Base-by-base conservation (phyloP, 2,888 invertebrate species). In the Microctonus brassicae region DNA sequence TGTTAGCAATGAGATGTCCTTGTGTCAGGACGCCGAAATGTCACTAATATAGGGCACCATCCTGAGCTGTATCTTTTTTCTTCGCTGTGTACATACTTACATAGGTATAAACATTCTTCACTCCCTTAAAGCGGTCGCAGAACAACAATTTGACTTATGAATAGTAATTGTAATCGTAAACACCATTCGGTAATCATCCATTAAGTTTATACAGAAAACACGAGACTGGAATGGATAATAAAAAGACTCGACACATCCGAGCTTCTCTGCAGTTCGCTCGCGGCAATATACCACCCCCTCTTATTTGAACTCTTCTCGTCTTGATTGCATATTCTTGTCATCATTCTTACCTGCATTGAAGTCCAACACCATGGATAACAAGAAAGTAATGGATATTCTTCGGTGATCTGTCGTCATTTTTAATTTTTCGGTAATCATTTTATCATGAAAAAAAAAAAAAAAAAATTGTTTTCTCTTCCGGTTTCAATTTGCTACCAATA, bases 131-230 rank as follows among this genome's bases (percentile, higher is more conserved):
- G 20, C 52, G 13, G 33, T 47, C 57, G 11, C 26, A 33, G 26
- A 3, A 36, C 13, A 22, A 42, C 58, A 58, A 70, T 70, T 34
- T 24, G 57, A 71, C 61, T 71, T 47, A 71, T 52, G 53, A 36
- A 39, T 66, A 20, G 78, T 82, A 81, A 82, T 82, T 81, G 82
- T 81, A 82, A 80, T 81, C 80, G 75, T 81, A 82, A 82, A 80
- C 77, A 79, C 76, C 61, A 73, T 70, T 57, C 33, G 70, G 79
- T 78, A 80, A 80, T 80, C 74, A 75, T 34, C 76, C 76, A 77
- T 79, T 72, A 77, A 75, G 74, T 77, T 79, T 77, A 77, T 77
- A 76, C 79, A 68, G 17, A 11, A 34, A 36, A 10, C 13, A 53
- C 52, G 34, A 24, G 34, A 62, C 3, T 29, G 39, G 13, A 47